phyloP scores from a whole-genome alignment of 1,140 invertebrate species.

The Sycophaga agraensis region DNA sequence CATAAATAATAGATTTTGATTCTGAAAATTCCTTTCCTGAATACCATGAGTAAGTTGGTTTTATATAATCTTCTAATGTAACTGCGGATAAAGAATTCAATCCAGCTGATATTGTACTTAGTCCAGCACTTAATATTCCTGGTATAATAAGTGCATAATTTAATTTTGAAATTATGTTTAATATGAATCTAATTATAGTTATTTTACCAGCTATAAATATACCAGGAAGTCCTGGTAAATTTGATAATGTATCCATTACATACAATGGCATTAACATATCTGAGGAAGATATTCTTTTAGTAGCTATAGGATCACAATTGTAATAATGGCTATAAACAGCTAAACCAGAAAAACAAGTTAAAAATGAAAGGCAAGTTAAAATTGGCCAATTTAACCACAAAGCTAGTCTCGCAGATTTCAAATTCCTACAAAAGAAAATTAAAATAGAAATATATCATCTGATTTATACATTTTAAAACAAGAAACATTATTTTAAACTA shows the following conservation, averaged over 20 bases:
- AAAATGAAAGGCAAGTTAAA: slow-evolving; percentile 66
- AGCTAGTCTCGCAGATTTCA: slow-evolving; percentile 65
- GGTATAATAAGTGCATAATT: slow-evolving; percentile 18
- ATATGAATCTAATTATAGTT: no score
- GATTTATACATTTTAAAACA: no score
- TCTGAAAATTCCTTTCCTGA: slow-evolving; percentile 35
- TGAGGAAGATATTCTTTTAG: slow-evolving; percentile 56
- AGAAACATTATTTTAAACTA: not conserved
- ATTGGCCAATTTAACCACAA: slow-evolving; percentile 74
- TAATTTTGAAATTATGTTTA: not conserved
- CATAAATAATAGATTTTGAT: slow-evolving; percentile 47
- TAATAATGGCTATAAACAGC: slow-evolving; percentile 76
- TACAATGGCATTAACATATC: slow-evolving; percentile 76
- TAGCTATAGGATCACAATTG: slow-evolving; percentile 71
- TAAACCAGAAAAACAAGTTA: slow-evolving; percentile 75
- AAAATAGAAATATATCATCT: not conserved
- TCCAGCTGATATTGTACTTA: slow-evolving; percentile 83
- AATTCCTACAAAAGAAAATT: slow-evolving; percentile 43
- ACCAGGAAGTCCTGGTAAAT: slow-evolving; percentile 72
- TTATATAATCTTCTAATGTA: slow-evolving; percentile 81
- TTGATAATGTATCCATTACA: slow-evolving; percentile 73
- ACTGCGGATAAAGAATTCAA: slow-evolving; percentile 85
- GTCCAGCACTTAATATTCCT: slow-evolving; percentile 79
- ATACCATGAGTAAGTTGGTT: slow-evolving; percentile 45
- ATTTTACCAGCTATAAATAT: slow-evolving; percentile 71